phyloP scores from a whole-genome alignment of 2,888 invertebrate species.

The Tetragonisca angustula region DNA sequence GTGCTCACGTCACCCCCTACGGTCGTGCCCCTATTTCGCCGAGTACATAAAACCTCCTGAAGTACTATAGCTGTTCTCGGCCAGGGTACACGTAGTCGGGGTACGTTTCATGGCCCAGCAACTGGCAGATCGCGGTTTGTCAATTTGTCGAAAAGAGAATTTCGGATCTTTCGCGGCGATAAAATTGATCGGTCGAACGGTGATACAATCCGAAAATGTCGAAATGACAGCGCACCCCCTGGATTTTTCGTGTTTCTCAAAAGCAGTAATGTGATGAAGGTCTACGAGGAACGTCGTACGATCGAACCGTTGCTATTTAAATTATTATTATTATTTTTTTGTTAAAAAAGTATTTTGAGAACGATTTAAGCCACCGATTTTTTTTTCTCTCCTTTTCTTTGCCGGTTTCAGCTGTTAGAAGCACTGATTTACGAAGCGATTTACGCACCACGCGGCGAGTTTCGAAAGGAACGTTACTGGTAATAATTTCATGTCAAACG shows the following conservation, averaged over 20 bases:
- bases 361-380: no score
- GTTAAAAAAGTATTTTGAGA: no score
- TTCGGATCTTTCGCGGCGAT: conserved; percentile 7
- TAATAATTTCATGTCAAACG: conserved; percentile 41
- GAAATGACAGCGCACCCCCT: no score
- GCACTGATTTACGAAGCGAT: conserved; percentile 25
- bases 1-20: neutral
- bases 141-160: neutral
- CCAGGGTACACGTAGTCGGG: no score
- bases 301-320: no score
- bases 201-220: no score
- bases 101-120: conserved; percentile 19
- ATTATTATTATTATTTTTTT: no score
- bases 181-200: conserved; percentile 5
- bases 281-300: no score
- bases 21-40: neutral
- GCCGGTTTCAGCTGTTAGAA: neutral
- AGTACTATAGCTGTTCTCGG: neutral
- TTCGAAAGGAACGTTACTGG: conserved; percentile 10
- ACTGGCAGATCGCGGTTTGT: neutral
- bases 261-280: no score
- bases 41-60: neutral
- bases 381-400: neutral
- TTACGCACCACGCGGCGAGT: conserved; percentile 13
- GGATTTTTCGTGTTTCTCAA: no score